These are phyloP conservation scores for Azorinus chamasolen DNA, from an alignment of 2,888 invertebrate genomes.

Conservation along the genomic window DNA sequence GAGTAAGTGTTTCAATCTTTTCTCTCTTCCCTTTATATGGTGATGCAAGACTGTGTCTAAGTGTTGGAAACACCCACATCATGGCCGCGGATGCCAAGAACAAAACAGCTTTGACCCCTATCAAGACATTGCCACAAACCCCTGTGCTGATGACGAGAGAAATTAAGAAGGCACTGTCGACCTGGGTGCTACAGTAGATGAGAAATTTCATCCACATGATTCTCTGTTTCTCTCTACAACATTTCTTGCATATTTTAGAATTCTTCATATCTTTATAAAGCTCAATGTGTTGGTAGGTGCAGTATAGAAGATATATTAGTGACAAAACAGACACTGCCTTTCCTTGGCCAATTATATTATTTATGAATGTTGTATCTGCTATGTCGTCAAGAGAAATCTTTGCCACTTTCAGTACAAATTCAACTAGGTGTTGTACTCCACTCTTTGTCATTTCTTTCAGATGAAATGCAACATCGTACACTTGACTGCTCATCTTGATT, in stretches of 20 bases:
- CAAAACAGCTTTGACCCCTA: slow-evolving; percentile 2
- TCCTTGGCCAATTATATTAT: slow-evolving; percentile 3
- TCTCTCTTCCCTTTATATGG: slow-evolving; percentile 31
- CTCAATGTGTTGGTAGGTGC: slow-evolving; percentile 15
- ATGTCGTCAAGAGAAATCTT: slow-evolving; percentile 18
- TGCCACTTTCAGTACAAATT: slow-evolving; percentile 1
- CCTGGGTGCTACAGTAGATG: slow-evolving; percentile 16
- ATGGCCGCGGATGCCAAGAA: slow-evolving; percentile 8
- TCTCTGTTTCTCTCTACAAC: slow-evolving; percentile 11
- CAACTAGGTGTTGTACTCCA: slow-evolving; percentile 8
- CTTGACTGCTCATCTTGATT: slow-evolving; percentile 25
- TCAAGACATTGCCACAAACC: slow-evolving; percentile 6
- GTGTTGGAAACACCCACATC: slow-evolving; percentile 13
- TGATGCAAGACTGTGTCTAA: slow-evolving; percentile 19
- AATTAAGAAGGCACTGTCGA: slow-evolving; percentile 18
- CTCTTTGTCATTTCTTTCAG: slow-evolving; percentile 3
- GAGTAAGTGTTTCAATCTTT: slow-evolving; percentile 11
- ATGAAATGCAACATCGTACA: not conserved
- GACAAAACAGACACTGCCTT: not conserved
- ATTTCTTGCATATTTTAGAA: slow-evolving; percentile 17
- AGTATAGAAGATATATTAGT: slow-evolving; percentile 16
- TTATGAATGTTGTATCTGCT: not conserved
- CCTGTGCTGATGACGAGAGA: slow-evolving; percentile 9
- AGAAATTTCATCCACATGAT: slow-evolving; percentile 23
- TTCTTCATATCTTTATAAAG: slow-evolving; percentile 8